Percentiles rank a stretch among this genome's conserved stretches.
These are phyloP conservation scores for Varroa destructor DNA, from an alignment of 1,140 invertebrate genomes.

Conservation along the genomic window DNA sequence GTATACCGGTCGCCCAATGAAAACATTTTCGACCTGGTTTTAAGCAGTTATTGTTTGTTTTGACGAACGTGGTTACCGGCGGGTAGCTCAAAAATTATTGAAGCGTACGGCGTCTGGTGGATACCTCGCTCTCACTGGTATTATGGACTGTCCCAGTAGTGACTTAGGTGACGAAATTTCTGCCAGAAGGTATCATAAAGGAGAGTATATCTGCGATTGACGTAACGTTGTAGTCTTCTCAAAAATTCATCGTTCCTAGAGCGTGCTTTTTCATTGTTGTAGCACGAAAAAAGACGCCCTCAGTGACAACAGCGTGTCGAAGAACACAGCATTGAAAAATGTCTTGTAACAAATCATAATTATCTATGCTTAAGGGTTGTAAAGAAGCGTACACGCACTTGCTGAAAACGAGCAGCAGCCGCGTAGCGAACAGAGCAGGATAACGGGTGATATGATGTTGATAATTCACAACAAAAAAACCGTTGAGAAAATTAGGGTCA, in stretches of 20 bases:
- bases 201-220: not conserved
- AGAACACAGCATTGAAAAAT: too few relatives aligned
- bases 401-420: too few relatives aligned
- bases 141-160: slow-evolving; percentile 18
- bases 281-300: not conserved
- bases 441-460: too few relatives aligned
- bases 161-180: slow-evolving; percentile 2
- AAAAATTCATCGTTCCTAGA: not conserved
- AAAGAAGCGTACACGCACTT: too few relatives aligned
- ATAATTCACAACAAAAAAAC: too few relatives aligned
- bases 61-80: slow-evolving; percentile 1
- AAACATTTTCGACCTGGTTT: slow-evolving; percentile 10
- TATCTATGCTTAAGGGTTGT: too few relatives aligned
- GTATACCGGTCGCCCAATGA: not conserved
- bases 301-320: too few relatives aligned
- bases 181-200: not conserved
- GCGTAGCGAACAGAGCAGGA: too few relatives aligned
- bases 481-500: too few relatives aligned
- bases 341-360: too few relatives aligned
- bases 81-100: not conserved
- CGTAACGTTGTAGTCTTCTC: not conserved
- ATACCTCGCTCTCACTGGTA: not conserved
- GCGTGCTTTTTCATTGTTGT: slow-evolving; percentile 2
- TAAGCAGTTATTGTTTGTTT: slow-evolving; percentile 23
- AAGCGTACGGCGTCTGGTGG: slow-evolving; percentile 11